Evolutionary conservation across 2,888 invertebrate genomes (phyloP), one percentile per base, ranked within the genome.

Genomic region (Acleris emargana): DNA sequence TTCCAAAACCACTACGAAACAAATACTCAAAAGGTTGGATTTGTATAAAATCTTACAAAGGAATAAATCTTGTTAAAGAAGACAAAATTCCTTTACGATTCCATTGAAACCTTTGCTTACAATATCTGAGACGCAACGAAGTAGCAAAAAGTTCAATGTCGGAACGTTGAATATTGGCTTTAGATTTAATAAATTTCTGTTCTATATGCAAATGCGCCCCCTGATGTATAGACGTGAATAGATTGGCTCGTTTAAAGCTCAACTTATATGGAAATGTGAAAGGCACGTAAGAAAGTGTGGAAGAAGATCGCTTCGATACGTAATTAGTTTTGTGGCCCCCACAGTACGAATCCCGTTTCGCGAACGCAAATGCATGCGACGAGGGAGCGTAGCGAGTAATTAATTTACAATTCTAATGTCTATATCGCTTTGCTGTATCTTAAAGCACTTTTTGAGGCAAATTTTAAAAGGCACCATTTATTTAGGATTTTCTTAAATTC

Each of bases 171-270:
- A 91, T 92, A 92, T 92, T 91, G 91, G 89, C 91, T 88, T 91
- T 91, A 91, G 92, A 92, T 92, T 92, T 92, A 92, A 92, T 92
- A 92, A 92, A 92, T 92, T 91, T 91, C 91, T 91, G 89, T 91
- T 92, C 90, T 91, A 92, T 91, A 92, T 91, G 92, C 91, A 92
- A 92, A 92, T 92, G 88, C 84, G 90, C 89, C 89, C 90, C 90
- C 90, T 91, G 91, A 92, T 92, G 91, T 92, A 91, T 91, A 92
- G 92, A 91, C 92, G 91, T 90, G 91, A 92, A 92, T 92, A 92
- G 91, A 92, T 92, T 92, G 91, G 92, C 86, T 89, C 92, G 91
- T 91, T 92, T 92, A 91, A 89, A 90, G 86, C 92, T 91, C 91
- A 91, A 91, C 91, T 91, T 92, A 91, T 91, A 91, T 91, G 92